Conservation (phyloP, 2,797 vertebrate genomes). For the Sphenodon punctatus region DNA sequence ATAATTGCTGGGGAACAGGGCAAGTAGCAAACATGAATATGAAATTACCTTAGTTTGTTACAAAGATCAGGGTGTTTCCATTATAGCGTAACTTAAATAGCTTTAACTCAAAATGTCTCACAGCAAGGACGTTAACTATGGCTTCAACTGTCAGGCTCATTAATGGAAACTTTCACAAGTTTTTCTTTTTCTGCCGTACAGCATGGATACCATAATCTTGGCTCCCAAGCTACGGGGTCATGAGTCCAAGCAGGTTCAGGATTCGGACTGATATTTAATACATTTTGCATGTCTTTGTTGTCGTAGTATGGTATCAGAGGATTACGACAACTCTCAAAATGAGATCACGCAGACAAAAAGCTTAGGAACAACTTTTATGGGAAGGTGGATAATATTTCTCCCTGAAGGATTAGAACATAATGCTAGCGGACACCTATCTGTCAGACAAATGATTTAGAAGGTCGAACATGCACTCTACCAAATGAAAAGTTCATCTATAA, state of each 20-base stretch:
- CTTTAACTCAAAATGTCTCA: background rate
- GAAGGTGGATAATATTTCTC: background rate
- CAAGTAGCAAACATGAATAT: background rate
- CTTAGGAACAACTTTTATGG: too few relatives aligned
- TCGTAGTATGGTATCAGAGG: too few relatives aligned
- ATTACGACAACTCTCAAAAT: too few relatives aligned
- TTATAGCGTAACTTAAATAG: background rate
- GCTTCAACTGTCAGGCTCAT: background rate
- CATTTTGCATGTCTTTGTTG: too few relatives aligned
- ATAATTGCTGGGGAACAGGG: background rate
- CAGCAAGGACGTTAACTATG: background rate
- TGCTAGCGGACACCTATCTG: background rate
- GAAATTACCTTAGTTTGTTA: background rate
- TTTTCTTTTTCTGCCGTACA: background rate
- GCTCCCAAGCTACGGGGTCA: too few relatives aligned
- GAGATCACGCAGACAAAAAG: too few relatives aligned
- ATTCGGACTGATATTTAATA: too few relatives aligned
- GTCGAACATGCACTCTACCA: too few relatives aligned
- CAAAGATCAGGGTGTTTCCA: background rate
- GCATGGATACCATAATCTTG: background rate
- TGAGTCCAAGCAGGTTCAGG: too few relatives aligned
- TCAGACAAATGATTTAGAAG: fast-evolving
- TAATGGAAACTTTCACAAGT: background rate
- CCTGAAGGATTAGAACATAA: background rate
- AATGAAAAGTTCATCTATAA: background rate